A percentile compares a stretch with the other conserved stretches of the same genome.
phyloP scores from a whole-genome alignment of 2,888 invertebrate genomes.

The Arrhopalites spinosus region DNA sequence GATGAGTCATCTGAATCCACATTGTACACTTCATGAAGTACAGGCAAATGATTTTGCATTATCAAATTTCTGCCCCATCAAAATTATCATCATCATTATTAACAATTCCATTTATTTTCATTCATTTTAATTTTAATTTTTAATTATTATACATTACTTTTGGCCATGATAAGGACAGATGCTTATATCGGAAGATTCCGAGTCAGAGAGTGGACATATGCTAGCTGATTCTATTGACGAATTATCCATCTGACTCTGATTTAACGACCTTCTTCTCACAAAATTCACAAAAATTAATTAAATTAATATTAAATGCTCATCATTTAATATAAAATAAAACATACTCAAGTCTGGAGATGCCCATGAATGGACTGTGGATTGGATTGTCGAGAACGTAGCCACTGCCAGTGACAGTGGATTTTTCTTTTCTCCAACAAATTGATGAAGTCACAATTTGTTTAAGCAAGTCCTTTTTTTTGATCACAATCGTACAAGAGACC shows the following conservation, averaged over 20 bases:
- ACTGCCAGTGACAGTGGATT: conserved; percentile 7
- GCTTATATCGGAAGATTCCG: conserved; percentile 33
- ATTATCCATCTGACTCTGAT: conserved; percentile 17
- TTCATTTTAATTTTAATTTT: no score
- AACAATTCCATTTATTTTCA: no score
- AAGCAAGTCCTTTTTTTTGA: conserved; percentile 38
- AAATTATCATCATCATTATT: no score
- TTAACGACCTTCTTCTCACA: background rate
- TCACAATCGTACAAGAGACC: conserved; percentile 44
- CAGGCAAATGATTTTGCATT: conserved; percentile 51
- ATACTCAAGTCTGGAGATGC: conserved; percentile 17
- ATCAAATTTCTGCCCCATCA: no score
- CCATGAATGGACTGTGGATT: conserved; percentile 9
- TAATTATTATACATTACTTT: no score
- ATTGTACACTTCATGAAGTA: conserved; percentile 49
- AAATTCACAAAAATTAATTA: background rate
- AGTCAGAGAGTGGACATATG: conserved; percentile 33
- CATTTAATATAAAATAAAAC: background rate
- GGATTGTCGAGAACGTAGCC: conserved; percentile 24
- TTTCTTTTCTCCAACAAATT: conserved; percentile 26
- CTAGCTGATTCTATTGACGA: conserved; percentile 33
- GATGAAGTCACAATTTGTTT: conserved; percentile 7
- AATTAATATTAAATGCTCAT: background rate
- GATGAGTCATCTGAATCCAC: conserved; percentile 51
- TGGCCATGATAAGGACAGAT: conserved; percentile 33